These are phyloP conservation scores for Linnaemya tessellans DNA, from an alignment of 2,888 invertebrate species.

Conservation along the genomic window DNA sequence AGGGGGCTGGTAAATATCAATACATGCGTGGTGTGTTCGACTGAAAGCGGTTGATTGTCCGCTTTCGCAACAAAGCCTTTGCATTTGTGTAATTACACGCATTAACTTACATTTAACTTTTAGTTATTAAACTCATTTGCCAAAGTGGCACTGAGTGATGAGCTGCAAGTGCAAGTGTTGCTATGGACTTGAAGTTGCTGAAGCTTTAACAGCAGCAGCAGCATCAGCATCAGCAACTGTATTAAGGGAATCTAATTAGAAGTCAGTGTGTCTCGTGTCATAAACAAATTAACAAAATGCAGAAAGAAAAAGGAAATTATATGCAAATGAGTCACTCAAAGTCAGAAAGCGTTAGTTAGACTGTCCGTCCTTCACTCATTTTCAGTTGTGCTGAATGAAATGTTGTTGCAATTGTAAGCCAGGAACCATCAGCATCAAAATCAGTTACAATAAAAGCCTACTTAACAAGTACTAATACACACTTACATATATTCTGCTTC, in stretches of 20 bases:
- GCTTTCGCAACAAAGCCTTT: slow-evolving; percentile 27
- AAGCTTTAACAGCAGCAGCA: background rate
- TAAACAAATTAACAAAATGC: slow-evolving; percentile 69
- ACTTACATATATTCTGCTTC: too few species aligned
- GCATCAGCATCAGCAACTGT: background rate
- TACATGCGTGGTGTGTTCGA: background rate
- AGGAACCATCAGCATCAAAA: slow-evolving; percentile 53
- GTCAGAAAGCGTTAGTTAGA: slow-evolving; percentile 15
- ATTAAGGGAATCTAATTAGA: slow-evolving; percentile 60
- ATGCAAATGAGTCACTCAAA: slow-evolving; percentile 21
- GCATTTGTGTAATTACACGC: slow-evolving; percentile 15
- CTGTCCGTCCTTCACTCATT: slow-evolving; percentile 24
- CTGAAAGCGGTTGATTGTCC: background rate
- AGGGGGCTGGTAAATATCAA: too few species aligned
- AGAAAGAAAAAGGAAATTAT: slow-evolving; percentile 18
- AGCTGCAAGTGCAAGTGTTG: background rate
- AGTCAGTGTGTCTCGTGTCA: slow-evolving; percentile 60
- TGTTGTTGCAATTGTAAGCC: slow-evolving; percentile 16
- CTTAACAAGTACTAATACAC: slow-evolving; percentile 55
- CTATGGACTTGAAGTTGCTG: background rate
- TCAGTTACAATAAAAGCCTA: slow-evolving; percentile 60
- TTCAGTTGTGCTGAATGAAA: background rate
- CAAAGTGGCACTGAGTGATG: slow-evolving; percentile 19
- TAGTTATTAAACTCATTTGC: slow-evolving; percentile 17
- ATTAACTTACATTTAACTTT: slow-evolving; percentile 8